These are phyloP conservation scores for Tenthredo amoena DNA, from an alignment of 2,888 invertebrate genomes.

Conservation along the genomic window DNA sequence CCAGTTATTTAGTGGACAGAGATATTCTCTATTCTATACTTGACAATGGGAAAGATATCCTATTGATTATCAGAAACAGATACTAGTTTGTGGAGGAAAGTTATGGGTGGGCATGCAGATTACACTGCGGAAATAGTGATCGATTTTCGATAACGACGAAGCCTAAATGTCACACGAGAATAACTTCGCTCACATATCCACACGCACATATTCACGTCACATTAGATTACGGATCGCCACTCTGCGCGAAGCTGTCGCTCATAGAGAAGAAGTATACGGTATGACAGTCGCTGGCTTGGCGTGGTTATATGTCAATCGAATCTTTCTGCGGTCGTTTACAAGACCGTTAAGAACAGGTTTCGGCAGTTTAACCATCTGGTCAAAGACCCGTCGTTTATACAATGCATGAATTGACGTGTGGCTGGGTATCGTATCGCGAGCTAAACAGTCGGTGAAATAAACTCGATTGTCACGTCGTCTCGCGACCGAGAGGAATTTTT, in stretches of 20 bases:
- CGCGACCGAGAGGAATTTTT: background rate
- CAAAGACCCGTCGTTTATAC: background rate
- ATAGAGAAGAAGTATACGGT: background rate
- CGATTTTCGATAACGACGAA: background rate
- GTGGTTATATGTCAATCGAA: constrained; percentile 12
- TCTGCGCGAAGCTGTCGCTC: background rate
- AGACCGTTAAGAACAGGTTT: constrained; percentile 21
- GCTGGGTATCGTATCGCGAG: background rate
- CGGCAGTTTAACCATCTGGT: background rate
- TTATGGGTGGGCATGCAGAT: background rate
- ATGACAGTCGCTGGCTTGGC: constrained; percentile 13
- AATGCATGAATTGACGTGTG: background rate
- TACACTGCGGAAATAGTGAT: background rate
- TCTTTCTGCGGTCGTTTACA: background rate
- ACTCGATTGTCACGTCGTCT: background rate
- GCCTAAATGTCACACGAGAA: background rate
- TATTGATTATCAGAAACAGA: background rate
- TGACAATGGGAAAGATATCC: background rate
- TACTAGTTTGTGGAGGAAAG: background rate
- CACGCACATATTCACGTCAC: background rate
- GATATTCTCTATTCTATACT: background rate
- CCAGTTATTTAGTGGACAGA: background rate
- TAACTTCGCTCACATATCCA: background rate
- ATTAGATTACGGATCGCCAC: background rate
- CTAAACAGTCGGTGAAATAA: background rate